These are phyloP conservation scores for Coptodon rendalli DNA, from an alignment of 2,113 vertebrate species.

Conservation along the genomic window DNA sequence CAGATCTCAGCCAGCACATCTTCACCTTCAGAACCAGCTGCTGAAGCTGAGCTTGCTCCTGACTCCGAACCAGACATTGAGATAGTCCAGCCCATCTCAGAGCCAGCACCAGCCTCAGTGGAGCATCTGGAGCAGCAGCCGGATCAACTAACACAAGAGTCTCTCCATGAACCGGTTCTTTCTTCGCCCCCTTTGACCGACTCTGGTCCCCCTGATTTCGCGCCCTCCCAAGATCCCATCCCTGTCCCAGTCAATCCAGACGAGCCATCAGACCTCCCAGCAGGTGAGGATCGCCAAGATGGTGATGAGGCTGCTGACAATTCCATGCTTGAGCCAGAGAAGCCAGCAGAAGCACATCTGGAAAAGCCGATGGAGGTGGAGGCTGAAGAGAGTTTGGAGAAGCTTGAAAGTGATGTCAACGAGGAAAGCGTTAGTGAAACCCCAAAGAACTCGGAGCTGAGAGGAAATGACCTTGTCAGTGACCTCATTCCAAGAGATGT, in stretches of 20 bases:
- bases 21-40: not conserved
- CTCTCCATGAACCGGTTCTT: slow-evolving; percentile 2
- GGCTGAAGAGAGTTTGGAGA: slow-evolving; percentile 10
- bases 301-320: not conserved
- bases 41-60: not conserved
- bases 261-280: not conserved
- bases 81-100: not conserved
- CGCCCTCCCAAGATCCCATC: not conserved
- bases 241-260: not conserved
- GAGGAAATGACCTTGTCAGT: slow-evolving; percentile 30
- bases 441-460: slow-evolving; percentile 37
- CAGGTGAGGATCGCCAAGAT: not conserved
- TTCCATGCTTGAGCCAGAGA: not conserved
- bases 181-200: slow-evolving; percentile 14
- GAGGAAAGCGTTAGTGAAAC: slow-evolving; percentile 23
- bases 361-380: not conserved
- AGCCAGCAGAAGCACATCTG: not conserved
- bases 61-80: not conserved
- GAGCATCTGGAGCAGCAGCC: not conserved
- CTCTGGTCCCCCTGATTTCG: not conserved
- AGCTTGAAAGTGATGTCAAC: slow-evolving; percentile 13
- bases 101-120: not conserved
- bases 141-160: slow-evolving; percentile 16
- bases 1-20: not conserved
- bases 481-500: slow-evolving; percentile 45